Base-by-base conservation (phyloP, 2,113 vertebrate species). In the Spizaetus ornatus region DNA sequence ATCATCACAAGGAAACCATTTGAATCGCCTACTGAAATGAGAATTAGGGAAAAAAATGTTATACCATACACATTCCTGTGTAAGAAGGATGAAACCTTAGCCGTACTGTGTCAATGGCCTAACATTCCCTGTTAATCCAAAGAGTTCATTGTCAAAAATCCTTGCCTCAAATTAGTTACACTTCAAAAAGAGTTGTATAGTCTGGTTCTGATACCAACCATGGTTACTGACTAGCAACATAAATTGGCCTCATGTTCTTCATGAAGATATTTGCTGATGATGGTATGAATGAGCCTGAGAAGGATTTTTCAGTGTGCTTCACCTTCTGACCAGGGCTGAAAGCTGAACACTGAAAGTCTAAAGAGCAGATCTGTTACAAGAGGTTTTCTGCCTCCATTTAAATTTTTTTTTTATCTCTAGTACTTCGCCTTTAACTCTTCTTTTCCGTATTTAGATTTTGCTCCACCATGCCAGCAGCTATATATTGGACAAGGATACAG, bases 11-110 rank as follows among this genome's bases (percentile, higher is more conserved):
- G 6, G 29, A 80, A 67, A 77, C 8, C 2, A 47, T 84, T 73
- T 84, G 13, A 26, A 50, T 45, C 25, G 59, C 11, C 9, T 3
- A 62, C 5, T 67, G n/a, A 82, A 87, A 59, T 52, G 40, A 63
- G 17, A 79, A 45, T 47, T 73, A 31, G 32, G 38, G n/a, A 4
- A 6, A 74, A 45, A 67, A 78, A 42, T 53, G 12, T 10, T 63
- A 1, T 43, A 29, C 3, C 9, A 26, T 36, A 34, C 8, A 9
- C 56, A 53, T 2, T 18, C 4, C 18, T 50, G 1, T 23, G 16
- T 72, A 71, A 65, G 34, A 70, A 50, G 32, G 7, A 65, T 65
- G 36, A 91, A 87, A 67, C 36, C 20, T 74, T 59, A 71, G 34
- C 31, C 6, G 21, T 71, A 40, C 8, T 81, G 59, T 43, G 23